Conservation (phyloP, 2,113 vertebrate genomes). For the Athene noctua region DNA sequence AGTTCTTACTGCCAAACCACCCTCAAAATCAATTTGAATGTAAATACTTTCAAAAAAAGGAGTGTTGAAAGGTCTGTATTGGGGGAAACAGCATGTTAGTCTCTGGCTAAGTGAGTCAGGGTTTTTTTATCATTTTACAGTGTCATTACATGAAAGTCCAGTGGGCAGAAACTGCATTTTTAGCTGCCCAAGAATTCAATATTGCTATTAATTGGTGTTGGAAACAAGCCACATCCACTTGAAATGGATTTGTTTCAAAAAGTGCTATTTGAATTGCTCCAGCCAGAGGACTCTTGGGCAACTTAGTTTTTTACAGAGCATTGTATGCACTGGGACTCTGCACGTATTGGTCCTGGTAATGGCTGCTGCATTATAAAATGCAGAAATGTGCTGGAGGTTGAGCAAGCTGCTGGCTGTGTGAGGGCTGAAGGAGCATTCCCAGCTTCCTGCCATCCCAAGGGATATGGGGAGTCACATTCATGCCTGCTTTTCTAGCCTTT, state of each 20-base stretch:
- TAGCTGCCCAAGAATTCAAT: not conserved
- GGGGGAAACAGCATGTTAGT: not conserved
- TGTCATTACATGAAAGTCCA: not conserved
- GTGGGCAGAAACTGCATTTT: not conserved
- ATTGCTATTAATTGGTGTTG: not conserved
- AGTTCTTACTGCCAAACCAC: not conserved
- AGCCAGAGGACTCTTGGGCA: not conserved
- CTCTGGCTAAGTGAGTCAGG: not conserved
- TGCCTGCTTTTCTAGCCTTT: not conserved
- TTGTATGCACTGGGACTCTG: not conserved
- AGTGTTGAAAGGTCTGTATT: not conserved
- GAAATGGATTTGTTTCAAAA: not conserved
- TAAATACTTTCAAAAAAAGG: not conserved
- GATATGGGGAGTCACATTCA: not conserved
- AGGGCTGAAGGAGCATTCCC: not conserved
- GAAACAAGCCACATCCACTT: not conserved
- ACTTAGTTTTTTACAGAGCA: not conserved
- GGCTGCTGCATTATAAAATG: not conserved
- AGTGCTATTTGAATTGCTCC: not conserved
- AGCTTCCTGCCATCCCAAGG: not conserved
- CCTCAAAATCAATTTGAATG: not conserved
- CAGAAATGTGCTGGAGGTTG: not conserved
- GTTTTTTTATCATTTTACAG: not conserved
- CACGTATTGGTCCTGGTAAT: not conserved
- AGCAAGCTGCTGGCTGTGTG: not conserved